Base-by-base conservation (phyloP, 2,797 vertebrate species). In the Alexandromys oeconomus region DNA sequence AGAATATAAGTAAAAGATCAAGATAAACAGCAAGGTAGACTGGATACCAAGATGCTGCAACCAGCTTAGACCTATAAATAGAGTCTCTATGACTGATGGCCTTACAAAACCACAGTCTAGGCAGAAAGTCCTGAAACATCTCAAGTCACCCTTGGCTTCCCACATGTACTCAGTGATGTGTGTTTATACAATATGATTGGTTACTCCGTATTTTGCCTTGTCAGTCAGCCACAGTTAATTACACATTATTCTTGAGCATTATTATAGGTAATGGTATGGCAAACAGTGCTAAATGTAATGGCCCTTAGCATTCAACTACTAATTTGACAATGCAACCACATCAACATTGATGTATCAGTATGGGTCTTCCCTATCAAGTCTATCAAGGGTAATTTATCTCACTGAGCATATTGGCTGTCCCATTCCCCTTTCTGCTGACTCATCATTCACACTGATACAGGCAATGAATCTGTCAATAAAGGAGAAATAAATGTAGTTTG, bases 161-260 rank as follows among this genome's bases (percentile, higher is more conserved):
- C 65, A 76, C 15, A 23, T 92, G 77, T 40, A 71, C 93, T 80
- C 51, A 51, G 67, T 57, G 69, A 96, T 79, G 61, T 96, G 51
- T 84, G n/a, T 96, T 98, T 96, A 95, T 54, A 94, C 79, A 97
- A 78, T 93, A 93, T 87, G 94, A 98, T 78, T 96, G 87, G 97
- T 97, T 89, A 90, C 48, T 13, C 79, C 93, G 48, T 48, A 95
- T 63, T 95, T 97, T 95, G 67, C 92, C 95, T 92, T 98, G 97
- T 98, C 97, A 97, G 13, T 98, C 97, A 98, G 74, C 85, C 67
- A 69, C 11, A 2, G 71, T 96, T 97, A 98, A 98, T 96, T 92
- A 89, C 65, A 92, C 0, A 82, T 92, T 23, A 93, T 92, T 97
- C 89, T 87, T 84, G 92, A 88, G 91, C 80, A 92, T 67, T 29